These are phyloP conservation scores for Agrotis puta DNA, from an alignment of 2,888 invertebrate species.

Conservation along the genomic window DNA sequence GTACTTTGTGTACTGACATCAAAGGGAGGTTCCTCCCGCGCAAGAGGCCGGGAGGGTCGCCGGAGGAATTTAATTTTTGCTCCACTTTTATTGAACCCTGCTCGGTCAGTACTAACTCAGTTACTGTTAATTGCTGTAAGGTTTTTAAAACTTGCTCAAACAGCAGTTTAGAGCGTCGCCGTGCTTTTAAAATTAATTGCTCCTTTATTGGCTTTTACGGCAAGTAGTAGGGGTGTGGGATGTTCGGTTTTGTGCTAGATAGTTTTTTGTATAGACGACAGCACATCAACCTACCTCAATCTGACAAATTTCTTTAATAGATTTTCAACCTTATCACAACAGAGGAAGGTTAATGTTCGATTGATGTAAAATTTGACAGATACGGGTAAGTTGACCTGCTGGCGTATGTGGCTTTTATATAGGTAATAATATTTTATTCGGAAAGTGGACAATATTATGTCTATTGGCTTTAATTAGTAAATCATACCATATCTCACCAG, in stretches of 20 bases:
- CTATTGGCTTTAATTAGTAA: background rate
- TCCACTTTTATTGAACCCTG: slow-evolving; percentile 75
- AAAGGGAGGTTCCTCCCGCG: slow-evolving; percentile 78
- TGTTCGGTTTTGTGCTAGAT: background rate
- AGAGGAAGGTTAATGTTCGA: no score
- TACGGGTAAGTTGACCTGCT: no score
- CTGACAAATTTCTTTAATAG: no score
- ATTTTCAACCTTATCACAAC: no score
- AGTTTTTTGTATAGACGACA: no score
- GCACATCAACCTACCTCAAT: no score
- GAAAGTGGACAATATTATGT: background rate
- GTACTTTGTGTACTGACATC: slow-evolving; percentile 80
- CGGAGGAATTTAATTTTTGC: slow-evolving; percentile 86
- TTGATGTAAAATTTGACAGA: no score
- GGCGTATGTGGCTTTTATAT: background rate
- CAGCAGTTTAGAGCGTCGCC: slow-evolving; percentile 63
- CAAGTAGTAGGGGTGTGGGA: slow-evolving; percentile 31
- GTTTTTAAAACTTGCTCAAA: slow-evolving; percentile 81
- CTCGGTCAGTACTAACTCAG: slow-evolving; percentile 65
- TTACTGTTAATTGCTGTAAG: slow-evolving; percentile 67
- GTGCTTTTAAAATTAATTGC: slow-evolving; percentile 75
- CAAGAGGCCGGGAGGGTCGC: slow-evolving; percentile 32
- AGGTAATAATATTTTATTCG: background rate
- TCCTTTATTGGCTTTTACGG: slow-evolving; percentile 66
- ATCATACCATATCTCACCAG: no score